These are phyloP conservation scores for Solenodon paradoxus DNA, from an alignment of 2,113 vertebrate genomes.

Conservation along the genomic window DNA sequence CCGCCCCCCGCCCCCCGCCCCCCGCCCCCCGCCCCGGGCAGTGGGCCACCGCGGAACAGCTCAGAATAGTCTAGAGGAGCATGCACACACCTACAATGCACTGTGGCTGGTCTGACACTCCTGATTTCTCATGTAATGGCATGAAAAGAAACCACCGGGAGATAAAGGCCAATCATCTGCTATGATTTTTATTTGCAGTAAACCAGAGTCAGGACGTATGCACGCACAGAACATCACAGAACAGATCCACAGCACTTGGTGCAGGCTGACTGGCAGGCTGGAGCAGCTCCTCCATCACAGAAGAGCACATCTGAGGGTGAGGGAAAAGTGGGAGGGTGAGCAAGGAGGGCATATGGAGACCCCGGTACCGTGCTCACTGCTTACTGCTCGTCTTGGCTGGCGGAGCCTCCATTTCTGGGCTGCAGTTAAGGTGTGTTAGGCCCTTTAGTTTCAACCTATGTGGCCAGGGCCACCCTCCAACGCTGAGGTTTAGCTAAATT, in stretches of 20 bases:
- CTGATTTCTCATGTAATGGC: neutral
- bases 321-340: neutral
- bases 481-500: neutral
- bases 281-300: neutral
- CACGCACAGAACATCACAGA: conserved; percentile 33
- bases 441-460: neutral
- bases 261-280: conserved; percentile 52
- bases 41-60: neutral
- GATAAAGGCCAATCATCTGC: conserved; percentile 24
- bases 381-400: neutral
- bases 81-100: neutral
- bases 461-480: neutral
- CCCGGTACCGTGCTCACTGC: neutral
- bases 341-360: neutral
- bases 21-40: neutral
- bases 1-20: too few relatives aligned
- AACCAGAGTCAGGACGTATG: conserved; percentile 65
- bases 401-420: neutral
- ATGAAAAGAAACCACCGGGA: neutral
- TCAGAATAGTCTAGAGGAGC: neutral
- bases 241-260: conserved; percentile 57
- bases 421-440: neutral
- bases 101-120: neutral
- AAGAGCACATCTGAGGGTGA: neutral
- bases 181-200: conserved; percentile 79